A percentile compares a stretch with the other conserved stretches of the same genome.
Conservation (phyloP, 2,888 invertebrate genomes). For the Endomychus coccineus region DNA sequence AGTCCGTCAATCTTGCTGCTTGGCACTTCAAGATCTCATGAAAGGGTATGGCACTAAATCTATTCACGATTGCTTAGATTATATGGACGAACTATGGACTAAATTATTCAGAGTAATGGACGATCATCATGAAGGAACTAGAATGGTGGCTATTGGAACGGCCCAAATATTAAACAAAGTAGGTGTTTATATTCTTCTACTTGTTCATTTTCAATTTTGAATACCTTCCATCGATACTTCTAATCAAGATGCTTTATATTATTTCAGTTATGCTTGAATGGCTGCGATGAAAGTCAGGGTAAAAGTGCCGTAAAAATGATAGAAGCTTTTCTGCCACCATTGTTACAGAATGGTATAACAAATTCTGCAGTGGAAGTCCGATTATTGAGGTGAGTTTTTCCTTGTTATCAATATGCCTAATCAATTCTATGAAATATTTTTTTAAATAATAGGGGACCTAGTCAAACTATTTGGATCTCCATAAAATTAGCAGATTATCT, state of each 20-base stretch:
- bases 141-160: conserved; percentile 66
- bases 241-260: not conserved
- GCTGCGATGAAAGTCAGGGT: conserved; percentile 62
- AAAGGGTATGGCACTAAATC: conserved; percentile 49
- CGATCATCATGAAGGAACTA: conserved; percentile 85
- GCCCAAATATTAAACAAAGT: conserved; percentile 69
- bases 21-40: conserved; percentile 78
- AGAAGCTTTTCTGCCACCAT: conserved; percentile 68
- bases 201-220: not conserved
- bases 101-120: conserved; percentile 88
- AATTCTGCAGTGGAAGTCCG: conserved; percentile 74
- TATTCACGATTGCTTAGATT: conserved; percentile 39
- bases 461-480: too few relatives aligned
- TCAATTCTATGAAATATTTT: too few relatives aligned
- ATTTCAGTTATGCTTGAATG: conserved; percentile 58
- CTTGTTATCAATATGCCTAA: too few relatives aligned
- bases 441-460: too few relatives aligned
- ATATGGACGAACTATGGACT: conserved; percentile 63
- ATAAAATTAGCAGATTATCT: too few relatives aligned
- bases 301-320: conserved; percentile 67
- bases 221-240: too few relatives aligned
- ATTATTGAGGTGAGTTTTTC: conserved; percentile 54
- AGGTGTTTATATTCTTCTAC: conserved; percentile 16
- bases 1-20: conserved; percentile 84
- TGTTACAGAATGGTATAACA: conserved; percentile 72